These are phyloP conservation scores for Cebidichthys violaceus DNA, from an alignment of 2,113 vertebrate genomes.

Conservation along the genomic window DNA sequence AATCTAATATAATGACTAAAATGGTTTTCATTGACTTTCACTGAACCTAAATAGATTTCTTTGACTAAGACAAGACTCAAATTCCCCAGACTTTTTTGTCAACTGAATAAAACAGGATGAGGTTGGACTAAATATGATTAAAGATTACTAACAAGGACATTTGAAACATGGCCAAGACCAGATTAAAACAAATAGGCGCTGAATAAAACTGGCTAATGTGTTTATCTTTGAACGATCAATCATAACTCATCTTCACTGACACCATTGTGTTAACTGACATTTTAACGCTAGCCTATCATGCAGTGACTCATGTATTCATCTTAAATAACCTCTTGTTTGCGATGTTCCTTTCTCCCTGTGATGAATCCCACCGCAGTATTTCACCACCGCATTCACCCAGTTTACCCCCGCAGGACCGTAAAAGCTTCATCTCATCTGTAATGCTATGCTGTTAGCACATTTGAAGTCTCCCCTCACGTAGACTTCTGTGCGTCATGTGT, in stretches of 20 bases:
- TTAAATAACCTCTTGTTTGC: not conserved
- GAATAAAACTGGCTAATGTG: no score
- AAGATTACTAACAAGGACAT: no score
- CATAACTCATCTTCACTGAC: not conserved
- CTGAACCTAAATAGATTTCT: no score
- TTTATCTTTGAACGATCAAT: no score
- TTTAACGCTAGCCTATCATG: not conserved
- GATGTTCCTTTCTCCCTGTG: not conserved
- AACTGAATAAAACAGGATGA: no score
- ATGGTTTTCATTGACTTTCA: no score
- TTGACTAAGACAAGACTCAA: no score
- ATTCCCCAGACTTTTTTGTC: no score
- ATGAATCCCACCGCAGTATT: constrained; percentile 3
- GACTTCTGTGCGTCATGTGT: not conserved
- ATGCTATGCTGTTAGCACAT: not conserved
- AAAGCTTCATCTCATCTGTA: constrained; percentile 30
- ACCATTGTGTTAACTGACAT: not conserved
- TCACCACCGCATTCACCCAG: not conserved
- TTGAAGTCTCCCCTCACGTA: not conserved
- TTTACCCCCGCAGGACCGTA: constrained; percentile 1
- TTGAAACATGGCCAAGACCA: no score
- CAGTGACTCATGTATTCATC: not conserved
- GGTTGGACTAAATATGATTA: no score
- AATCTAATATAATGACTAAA: no score
- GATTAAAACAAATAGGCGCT: no score